These are phyloP conservation scores for Rhogogaster chlorosoma DNA, from an alignment of 2,888 invertebrate genomes.

Conservation along the genomic window DNA sequence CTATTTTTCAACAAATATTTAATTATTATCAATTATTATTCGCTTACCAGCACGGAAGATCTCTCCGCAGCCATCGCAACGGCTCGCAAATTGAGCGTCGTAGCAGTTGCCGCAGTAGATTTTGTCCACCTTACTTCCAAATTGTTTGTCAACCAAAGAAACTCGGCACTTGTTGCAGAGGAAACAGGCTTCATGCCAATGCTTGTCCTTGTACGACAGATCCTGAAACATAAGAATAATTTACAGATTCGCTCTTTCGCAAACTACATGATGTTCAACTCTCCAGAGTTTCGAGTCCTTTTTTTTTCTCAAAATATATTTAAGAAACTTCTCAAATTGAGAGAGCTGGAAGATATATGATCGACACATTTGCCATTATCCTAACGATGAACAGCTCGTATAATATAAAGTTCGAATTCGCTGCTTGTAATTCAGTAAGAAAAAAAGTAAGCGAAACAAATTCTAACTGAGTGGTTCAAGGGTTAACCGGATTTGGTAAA, in stretches of 20 bases:
- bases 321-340: neutral
- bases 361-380: neutral
- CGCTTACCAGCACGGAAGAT: conserved; percentile 99
- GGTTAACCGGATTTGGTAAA: conserved; percentile 24
- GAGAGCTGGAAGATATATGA: neutral
- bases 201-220: conserved; percentile 99
- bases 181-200: conserved; percentile 99
- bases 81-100: conserved; percentile 98
- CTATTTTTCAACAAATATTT: neutral
- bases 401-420: neutral
- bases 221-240: conserved; percentile 81
- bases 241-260: neutral
- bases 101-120: conserved; percentile 99
- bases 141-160: conserved; percentile 99
- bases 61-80: conserved; percentile 99
- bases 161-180: conserved; percentile 98
- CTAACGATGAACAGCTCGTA: neutral
- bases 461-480: conserved; percentile 2
- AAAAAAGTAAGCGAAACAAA: neutral
- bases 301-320: neutral
- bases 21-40: neutral
- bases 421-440: neutral
- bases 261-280: neutral
- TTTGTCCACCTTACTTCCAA: conserved; percentile 99
- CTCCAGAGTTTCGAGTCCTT: neutral